Base-by-base conservation (phyloP, 1,140 invertebrate genomes). In the Drosophila virilis region DNA sequence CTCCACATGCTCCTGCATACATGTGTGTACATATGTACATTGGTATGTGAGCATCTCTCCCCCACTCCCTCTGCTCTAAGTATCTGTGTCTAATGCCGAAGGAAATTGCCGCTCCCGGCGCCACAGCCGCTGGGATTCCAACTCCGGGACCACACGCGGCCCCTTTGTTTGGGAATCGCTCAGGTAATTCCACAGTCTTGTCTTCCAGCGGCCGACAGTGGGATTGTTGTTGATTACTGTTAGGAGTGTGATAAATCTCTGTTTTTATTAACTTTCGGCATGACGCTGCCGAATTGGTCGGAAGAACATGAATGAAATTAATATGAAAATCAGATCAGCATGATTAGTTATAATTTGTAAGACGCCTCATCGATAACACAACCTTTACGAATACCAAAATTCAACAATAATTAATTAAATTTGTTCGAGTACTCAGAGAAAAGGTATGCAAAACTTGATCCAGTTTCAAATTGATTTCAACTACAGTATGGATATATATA, bases 221-320 rank as follows among this genome's bases (percentile, higher is more conserved):
- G 78, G 68, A 89, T 89, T 28, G 22, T 89, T 28, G 22, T 28
- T 80, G 82, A 82, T 85, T 83, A 91, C 67, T 86, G 78, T 91
- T 77, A 81, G 64, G 88, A 91, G 88, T 91, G 88, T 91, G 88
- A 91, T 91, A 91, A 91, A 91, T 91, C 89, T 81, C 82, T 91
- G 88, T 88, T 84, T 91, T 91, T 78, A 90, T 90, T 91, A 91
- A 91, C 82, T 91, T 91, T 91, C 69, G 78, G 68, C 74, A 91
- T 91, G 88, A 91, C 77, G 58, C 51, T 38, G 80, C 88, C 48
- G 48, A 80, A 76, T 54, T 51, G 40, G 52, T 64, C 45, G 69
- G 65, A 52, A 61, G 73, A 77, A 75, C 60, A 72, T 81, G 78
- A 85, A 86, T 80, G 71, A 66, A 70, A 58, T 54, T 59, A 66